These are phyloP conservation scores for Drosophila glabriapex DNA, from an alignment of 2,888 invertebrate species.

Conservation along the genomic window DNA sequence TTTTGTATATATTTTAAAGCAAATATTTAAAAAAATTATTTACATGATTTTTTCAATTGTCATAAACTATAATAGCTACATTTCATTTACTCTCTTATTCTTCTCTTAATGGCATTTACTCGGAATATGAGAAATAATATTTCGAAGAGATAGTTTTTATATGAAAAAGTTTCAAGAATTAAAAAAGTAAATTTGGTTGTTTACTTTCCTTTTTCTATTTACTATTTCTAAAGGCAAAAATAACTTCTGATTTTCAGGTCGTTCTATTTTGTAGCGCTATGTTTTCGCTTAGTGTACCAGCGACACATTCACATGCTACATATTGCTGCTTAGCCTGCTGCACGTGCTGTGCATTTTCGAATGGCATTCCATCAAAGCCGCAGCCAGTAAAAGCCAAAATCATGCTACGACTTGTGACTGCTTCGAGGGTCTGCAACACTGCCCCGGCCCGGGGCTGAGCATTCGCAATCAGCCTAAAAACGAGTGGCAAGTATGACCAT, in stretches of 20 bases:
- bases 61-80: background rate
- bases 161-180: background rate
- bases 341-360: slow-evolving; percentile 73
- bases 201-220: background rate
- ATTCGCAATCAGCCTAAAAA: slow-evolving; percentile 52
- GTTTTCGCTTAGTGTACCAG: background rate
- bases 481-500: slow-evolving; percentile 70
- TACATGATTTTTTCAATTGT: background rate
- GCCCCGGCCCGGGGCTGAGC: background rate
- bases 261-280: background rate
- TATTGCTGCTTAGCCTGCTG: slow-evolving; percentile 29
- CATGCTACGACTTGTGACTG: slow-evolving; percentile 4
- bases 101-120: background rate
- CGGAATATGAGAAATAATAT: background rate
- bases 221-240: background rate
- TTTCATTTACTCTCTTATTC: background rate
- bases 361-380: slow-evolving; percentile 64
- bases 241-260: background rate
- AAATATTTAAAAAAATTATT: background rate
- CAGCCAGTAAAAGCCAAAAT: slow-evolving; percentile 41
- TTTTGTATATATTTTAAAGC: background rate
- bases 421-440: slow-evolving; percentile 12
- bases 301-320: background rate
- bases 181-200: background rate
- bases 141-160: background rate